Percentiles rank a stretch among this genome's conserved stretches.
Conservation (phyloP, 2,888 invertebrate genomes). For the Acanthopleura granulata region DNA sequence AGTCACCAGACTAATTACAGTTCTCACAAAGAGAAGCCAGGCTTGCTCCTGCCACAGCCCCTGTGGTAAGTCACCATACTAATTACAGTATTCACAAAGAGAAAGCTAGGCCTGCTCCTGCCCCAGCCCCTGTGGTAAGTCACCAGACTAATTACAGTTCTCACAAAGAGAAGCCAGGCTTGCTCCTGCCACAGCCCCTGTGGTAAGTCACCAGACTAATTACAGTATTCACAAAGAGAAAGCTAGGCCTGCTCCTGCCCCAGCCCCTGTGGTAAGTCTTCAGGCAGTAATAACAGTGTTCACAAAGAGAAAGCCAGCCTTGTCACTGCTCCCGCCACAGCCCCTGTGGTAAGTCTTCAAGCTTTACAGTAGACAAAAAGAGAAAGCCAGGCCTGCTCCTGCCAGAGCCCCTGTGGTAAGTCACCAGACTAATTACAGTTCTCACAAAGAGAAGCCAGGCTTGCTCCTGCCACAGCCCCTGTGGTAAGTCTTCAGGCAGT, state of each 20-base stretch:
- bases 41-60: too few relatives aligned
- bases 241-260: constrained; percentile 73
- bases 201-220: constrained; percentile 81
- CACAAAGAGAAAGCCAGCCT: too few relatives aligned
- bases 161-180: too few relatives aligned
- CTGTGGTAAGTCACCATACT: constrained; percentile 82
- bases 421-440: too few relatives aligned
- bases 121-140: constrained; percentile 73
- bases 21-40: too few relatives aligned
- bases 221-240: constrained; percentile 83
- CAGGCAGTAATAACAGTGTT: too few relatives aligned
- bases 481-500: constrained; percentile 85
- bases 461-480: too few relatives aligned
- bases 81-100: constrained; percentile 85
- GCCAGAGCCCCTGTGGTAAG: constrained; percentile 73
- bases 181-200: constrained; percentile 72
- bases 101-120: constrained; percentile 72
- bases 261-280: constrained; percentile 73
- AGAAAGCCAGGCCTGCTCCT: constrained; percentile 72
- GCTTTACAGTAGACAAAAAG: constrained; percentile 84
- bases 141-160: too few relatives aligned
- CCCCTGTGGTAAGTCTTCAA: constrained; percentile 79
- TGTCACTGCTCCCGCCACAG: constrained; percentile 78
- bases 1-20: too few relatives aligned
- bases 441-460: too few relatives aligned